Conservation (phyloP, 2,797 vertebrate genomes). For the Philypnodon macrostomus region DNA sequence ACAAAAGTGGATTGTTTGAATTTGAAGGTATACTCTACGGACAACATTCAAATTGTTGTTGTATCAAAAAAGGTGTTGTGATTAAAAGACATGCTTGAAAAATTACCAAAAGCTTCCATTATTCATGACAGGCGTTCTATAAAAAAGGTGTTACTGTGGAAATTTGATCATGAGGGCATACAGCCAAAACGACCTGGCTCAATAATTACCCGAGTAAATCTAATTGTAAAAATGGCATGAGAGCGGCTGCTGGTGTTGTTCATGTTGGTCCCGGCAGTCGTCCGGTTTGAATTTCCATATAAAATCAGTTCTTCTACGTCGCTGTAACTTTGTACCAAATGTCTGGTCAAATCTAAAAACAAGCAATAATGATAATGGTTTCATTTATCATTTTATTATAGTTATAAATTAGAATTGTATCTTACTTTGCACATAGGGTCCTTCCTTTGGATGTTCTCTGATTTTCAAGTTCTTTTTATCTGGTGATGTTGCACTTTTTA, state of each 20-base stretch:
- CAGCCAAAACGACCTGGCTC: too few species aligned
- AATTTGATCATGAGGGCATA: too few species aligned
- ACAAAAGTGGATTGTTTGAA: too few species aligned
- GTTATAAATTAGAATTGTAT: neutral
- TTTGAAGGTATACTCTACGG: too few species aligned
- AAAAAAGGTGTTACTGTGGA: too few species aligned
- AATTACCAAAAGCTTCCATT: too few species aligned
- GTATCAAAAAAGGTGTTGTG: too few species aligned
- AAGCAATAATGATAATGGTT: neutral
- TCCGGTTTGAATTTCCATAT: slow-evolving; percentile 86
- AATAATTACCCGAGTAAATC: slow-evolving; percentile 91
- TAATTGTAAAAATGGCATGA: slow-evolving; percentile 92
- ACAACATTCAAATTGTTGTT: too few species aligned
- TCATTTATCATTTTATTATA: too few species aligned
- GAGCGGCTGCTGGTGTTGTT: slow-evolving; percentile 91
- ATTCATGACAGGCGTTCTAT: too few species aligned
- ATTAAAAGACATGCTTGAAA: too few species aligned
- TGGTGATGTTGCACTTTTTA: slow-evolving; percentile 79
- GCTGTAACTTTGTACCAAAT: slow-evolving; percentile 85
- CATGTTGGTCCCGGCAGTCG: slow-evolving; percentile 87
- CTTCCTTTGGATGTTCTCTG: slow-evolving; percentile 90
- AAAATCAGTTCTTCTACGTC: slow-evolving; percentile 89
- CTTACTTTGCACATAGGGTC: slow-evolving; percentile 92
- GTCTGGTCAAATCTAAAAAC: slow-evolving; percentile 86
- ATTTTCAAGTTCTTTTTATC: slow-evolving; percentile 86